These are phyloP conservation scores for Neolamprologus sp. DNA, from an alignment of 2,113 vertebrate species.

Conservation along the genomic window DNA sequence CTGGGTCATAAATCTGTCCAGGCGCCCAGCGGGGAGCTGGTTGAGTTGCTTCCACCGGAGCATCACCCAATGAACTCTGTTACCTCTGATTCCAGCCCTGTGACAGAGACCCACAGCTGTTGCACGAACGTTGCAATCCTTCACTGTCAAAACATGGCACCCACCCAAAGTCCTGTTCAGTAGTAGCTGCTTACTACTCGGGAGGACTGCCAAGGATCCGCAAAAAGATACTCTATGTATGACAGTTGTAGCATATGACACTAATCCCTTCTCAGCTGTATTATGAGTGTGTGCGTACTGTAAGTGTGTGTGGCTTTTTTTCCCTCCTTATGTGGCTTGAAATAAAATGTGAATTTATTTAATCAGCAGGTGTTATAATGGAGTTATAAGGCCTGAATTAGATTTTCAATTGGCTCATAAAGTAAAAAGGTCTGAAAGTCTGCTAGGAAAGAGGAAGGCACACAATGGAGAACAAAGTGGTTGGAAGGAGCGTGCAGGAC, in stretches of 20 bases:
- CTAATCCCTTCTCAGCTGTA: slow-evolving; percentile 22
- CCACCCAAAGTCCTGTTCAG: slow-evolving; percentile 21
- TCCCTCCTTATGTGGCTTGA: background rate
- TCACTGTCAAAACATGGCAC: slow-evolving; percentile 58
- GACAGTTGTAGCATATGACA: slow-evolving; percentile 26
- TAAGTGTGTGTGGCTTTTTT: background rate
- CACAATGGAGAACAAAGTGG: background rate
- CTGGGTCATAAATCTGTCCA: slow-evolving; percentile 48
- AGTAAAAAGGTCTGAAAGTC: background rate
- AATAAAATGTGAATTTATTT: background rate
- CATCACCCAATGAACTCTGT: slow-evolving; percentile 28
- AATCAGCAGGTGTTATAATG: too few relatives aligned
- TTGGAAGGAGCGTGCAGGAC: background rate
- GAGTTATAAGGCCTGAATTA: background rate
- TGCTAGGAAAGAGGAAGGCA: background rate
- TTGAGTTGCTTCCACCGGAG: slow-evolving; percentile 10
- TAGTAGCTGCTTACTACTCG: slow-evolving; percentile 38
- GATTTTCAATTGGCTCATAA: background rate
- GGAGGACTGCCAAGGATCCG: slow-evolving; percentile 33
- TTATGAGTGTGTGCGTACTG: background rate
- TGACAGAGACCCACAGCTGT: slow-evolving; percentile 69
- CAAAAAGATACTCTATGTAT: slow-evolving; percentile 38
- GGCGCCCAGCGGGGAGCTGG: slow-evolving; percentile 47
- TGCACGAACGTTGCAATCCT: slow-evolving; percentile 30
- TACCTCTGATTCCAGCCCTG: slow-evolving; percentile 14